phyloP scores from a whole-genome alignment of 2,113 vertebrate species.

The Cheilinus undulatus region DNA sequence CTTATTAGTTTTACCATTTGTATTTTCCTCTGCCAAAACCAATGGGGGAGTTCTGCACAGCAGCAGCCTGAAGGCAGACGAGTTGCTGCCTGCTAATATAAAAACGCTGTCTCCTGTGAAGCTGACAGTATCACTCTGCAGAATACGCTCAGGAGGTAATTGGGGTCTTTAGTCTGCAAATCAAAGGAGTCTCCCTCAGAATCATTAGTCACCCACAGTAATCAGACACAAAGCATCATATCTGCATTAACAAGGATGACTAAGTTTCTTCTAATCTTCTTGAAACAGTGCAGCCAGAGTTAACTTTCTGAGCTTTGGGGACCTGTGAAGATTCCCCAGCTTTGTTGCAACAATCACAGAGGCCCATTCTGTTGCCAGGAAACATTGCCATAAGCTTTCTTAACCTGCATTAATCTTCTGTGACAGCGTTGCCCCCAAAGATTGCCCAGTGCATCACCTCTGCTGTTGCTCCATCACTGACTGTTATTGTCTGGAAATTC shows the following conservation, averaged over 20 bases:
- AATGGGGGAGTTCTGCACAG: slow-evolving; percentile 37
- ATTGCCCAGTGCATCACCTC: slow-evolving; percentile 24
- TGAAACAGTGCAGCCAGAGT: not conserved
- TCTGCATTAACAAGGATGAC: not conserved
- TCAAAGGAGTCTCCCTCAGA: slow-evolving; percentile 13
- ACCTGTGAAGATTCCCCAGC: not conserved
- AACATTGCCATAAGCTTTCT: not conserved
- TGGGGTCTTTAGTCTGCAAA: slow-evolving; percentile 65
- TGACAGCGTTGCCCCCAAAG: slow-evolving; percentile 5
- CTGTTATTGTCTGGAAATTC: slow-evolving; percentile 57
- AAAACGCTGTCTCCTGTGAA: slow-evolving; percentile 47
- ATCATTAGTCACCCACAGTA: slow-evolving; percentile 35
- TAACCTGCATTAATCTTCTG: slow-evolving; percentile 10
- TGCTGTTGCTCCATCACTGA: slow-evolving; percentile 33
- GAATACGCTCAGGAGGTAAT: slow-evolving; percentile 59
- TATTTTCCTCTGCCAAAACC: not conserved
- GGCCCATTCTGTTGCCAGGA: not conserved
- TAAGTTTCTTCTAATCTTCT: slow-evolving; percentile 15
- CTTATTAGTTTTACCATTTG: slow-evolving; percentile 39
- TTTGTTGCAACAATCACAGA: not conserved
- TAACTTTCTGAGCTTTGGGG: not conserved
- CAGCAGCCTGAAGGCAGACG: slow-evolving; percentile 56
- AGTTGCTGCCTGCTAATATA: slow-evolving; percentile 55
- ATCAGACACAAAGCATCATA: slow-evolving; percentile 49
- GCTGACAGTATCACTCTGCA: slow-evolving; percentile 36